phyloP scores from a whole-genome alignment of 2,888 invertebrate genomes.

The Apotomis capreana region DNA sequence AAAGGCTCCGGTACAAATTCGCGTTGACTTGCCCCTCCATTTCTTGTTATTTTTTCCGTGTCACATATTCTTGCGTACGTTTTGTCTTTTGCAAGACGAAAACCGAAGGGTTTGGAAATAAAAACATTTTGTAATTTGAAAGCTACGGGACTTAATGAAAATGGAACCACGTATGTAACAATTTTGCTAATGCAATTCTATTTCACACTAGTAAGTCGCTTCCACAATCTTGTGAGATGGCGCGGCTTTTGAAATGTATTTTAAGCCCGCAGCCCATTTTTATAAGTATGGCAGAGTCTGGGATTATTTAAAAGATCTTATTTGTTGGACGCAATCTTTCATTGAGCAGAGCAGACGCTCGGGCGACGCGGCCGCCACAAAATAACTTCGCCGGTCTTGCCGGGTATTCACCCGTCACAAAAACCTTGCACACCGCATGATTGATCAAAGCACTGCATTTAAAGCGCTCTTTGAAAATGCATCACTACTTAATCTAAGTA shows the following conservation, averaged over 20 bases:
- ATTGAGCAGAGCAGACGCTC: conserved; percentile 65
- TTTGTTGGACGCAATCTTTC: conserved; percentile 70
- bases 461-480: conserved; percentile 68
- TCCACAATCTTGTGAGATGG: background rate
- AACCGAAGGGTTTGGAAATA: conserved; percentile 5
- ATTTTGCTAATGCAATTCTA: conserved; percentile 15
- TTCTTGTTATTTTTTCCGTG: conserved; percentile 58
- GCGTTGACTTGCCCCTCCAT: conserved; percentile 71
- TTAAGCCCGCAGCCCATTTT: conserved; percentile 17
- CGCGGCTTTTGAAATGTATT: conserved; percentile 16
- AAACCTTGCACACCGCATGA: conserved; percentile 77
- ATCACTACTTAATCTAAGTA: conserved; percentile 54
- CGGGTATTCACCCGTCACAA: conserved; percentile 73
- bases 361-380: conserved; percentile 63
- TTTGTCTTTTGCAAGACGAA: conserved; percentile 36
- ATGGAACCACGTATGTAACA: conserved; percentile 1
- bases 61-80: conserved; percentile 60
- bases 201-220: background rate
- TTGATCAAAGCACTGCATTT: conserved; percentile 78
- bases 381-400: conserved; percentile 69
- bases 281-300: conserved; percentile 42
- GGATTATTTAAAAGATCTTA: conserved; percentile 70
- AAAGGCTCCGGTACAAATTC: conserved; percentile 81
- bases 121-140: conserved; percentile 10
- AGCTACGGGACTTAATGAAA: background rate